phyloP scores from a whole-genome alignment of 2,113 vertebrate genomes.

The Asarcornis scutulata region DNA sequence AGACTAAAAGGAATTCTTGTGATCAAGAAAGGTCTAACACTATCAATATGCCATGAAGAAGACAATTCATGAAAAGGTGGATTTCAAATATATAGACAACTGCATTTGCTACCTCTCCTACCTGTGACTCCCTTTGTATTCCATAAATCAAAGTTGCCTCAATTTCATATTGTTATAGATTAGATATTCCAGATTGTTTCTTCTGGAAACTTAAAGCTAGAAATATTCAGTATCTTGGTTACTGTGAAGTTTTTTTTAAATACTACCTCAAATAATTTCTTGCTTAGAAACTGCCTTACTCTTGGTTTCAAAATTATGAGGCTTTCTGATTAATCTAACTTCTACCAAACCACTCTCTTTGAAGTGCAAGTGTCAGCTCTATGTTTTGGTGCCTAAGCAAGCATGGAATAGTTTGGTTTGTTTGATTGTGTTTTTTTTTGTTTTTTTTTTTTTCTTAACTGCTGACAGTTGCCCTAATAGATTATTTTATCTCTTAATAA shows the following conservation, averaged over 20 bases:
- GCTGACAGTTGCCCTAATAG: neutral
- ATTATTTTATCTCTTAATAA: neutral
- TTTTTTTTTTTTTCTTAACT: neutral
- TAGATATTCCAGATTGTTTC: neutral
- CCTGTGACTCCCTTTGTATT: neutral
- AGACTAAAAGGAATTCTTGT: slow-evolving; percentile 38
- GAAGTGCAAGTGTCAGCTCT: rapidly evolving
- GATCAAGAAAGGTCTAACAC: slow-evolving; percentile 44
- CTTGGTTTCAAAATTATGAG: neutral
- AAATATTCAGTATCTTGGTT: neutral
- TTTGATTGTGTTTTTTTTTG: neutral
- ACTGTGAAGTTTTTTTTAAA: neutral
- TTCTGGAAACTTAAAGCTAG: neutral
- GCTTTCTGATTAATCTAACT: neutral
- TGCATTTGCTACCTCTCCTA: neutral
- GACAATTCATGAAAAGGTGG: neutral
- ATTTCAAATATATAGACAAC: neutral
- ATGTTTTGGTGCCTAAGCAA: neutral
- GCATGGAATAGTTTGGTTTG: neutral
- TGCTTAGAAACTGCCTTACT: neutral
- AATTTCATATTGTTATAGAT: neutral
- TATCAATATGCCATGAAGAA: slow-evolving; percentile 24
- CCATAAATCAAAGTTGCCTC: neutral
- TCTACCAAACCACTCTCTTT: neutral
- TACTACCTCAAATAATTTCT: neutral